Evolutionary conservation across 2,888 invertebrate genomes (phyloP).

Genomic region (Drosophila mercatorum): DNA sequence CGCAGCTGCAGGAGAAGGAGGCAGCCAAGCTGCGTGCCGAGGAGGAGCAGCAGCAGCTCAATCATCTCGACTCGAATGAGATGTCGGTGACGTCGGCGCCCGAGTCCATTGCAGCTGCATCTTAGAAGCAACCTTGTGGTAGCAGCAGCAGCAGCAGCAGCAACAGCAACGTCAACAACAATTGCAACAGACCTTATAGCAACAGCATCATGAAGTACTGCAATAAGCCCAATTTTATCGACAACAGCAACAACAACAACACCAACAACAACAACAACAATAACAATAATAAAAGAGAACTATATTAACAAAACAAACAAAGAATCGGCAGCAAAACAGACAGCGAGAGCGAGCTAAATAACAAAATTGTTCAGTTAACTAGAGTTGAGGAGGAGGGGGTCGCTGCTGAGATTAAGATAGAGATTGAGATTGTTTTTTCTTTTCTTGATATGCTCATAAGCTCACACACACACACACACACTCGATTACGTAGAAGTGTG

Average conservation of each 20-base stretch:
- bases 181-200: conserved; percentile 27
- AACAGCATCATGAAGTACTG: conserved; percentile 17
- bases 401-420: background rate
- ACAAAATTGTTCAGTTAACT: conserved; percentile 9
- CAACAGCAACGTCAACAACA: conserved; percentile 23
- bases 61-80: conserved; percentile 68
- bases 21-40: conserved; percentile 72
- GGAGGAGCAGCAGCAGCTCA: conserved; percentile 67
- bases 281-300: conserved; percentile 37
- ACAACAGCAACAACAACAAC: conserved; percentile 27
- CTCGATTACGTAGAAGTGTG: too few species aligned
- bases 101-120: conserved; percentile 44
- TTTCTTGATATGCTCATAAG: conserved; percentile 4
- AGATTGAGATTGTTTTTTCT: background rate
- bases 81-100: conserved; percentile 26
- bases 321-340: background rate
- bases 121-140: conserved; percentile 55
- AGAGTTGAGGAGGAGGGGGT: conserved; percentile 4
- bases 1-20: conserved; percentile 72
- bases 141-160: conserved; percentile 26
- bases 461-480: background rate
- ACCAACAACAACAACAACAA: conserved; percentile 33
- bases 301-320: conserved; percentile 33
- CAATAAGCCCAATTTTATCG: too few species aligned
- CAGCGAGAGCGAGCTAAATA: background rate